These are phyloP conservation scores for Heliconius aoede DNA, from an alignment of 2,888 invertebrate genomes.

Conservation along the genomic window DNA sequence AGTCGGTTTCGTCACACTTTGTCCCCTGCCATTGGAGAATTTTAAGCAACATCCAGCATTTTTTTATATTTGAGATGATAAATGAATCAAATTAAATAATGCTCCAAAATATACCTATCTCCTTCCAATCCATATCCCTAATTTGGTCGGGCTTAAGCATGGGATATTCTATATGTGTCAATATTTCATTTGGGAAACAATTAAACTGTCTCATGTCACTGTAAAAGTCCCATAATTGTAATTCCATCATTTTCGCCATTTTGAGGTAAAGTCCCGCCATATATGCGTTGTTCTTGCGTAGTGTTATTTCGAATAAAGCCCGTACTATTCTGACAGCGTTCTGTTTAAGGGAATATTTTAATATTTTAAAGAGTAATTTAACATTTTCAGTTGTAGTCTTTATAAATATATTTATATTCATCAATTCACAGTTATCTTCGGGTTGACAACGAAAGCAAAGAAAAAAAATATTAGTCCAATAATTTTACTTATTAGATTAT, in stretches of 20 bases:
- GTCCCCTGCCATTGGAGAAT: too few species aligned
- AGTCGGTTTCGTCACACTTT: too few species aligned
- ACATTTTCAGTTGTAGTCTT: too few species aligned
- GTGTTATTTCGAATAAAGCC: slow-evolving; percentile 96
- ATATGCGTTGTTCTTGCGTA: slow-evolving; percentile 94
- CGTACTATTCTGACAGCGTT: slow-evolving; percentile 95
- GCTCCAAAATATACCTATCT: slow-evolving; percentile 89
- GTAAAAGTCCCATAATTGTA: slow-evolving; percentile 94
- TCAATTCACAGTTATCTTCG: too few species aligned
- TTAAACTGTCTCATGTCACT: slow-evolving; percentile 94
- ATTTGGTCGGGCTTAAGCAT: slow-evolving; percentile 90
- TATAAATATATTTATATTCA: too few species aligned
- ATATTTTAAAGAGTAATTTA: not conserved
- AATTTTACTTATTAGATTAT: not conserved
- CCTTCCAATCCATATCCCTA: slow-evolving; percentile 93
- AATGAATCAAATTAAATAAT: not conserved
- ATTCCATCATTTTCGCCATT: slow-evolving; percentile 96
- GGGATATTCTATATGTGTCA: slow-evolving; percentile 91
- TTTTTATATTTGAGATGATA: not conserved
- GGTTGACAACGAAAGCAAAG: too few species aligned
- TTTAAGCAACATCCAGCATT: too few species aligned
- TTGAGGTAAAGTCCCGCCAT: slow-evolving; percentile 93
- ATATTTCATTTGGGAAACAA: slow-evolving; percentile 88
- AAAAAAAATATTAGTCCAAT: too few species aligned
- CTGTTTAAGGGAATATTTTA: slow-evolving; percentile 74